These are phyloP conservation scores for Meandrusa payeni DNA, from an alignment of 2,888 invertebrate species.

Conservation along the genomic window DNA sequence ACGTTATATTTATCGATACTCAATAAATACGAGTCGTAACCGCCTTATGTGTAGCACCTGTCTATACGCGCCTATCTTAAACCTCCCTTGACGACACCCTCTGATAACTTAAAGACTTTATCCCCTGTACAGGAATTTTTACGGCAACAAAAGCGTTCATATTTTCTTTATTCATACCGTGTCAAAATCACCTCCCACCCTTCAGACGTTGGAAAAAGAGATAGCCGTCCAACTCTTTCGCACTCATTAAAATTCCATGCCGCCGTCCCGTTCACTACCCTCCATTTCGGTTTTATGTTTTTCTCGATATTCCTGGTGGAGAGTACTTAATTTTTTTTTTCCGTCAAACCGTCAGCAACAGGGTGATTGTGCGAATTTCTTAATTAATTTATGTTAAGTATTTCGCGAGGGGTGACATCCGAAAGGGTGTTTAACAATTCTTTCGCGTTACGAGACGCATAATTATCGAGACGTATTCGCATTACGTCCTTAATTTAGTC, in stretches of 20 bases:
- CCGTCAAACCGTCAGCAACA: slow-evolving; percentile 62
- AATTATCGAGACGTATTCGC: slow-evolving; percentile 49
- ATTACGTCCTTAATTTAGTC: slow-evolving; percentile 47
- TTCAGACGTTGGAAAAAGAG: slow-evolving; percentile 60
- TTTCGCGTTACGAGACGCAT: slow-evolving; percentile 46
- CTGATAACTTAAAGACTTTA: slow-evolving; percentile 80
- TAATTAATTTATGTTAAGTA: slow-evolving; percentile 79
- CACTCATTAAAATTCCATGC: slow-evolving; percentile 53
- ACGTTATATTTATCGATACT: slow-evolving; percentile 47
- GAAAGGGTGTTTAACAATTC: slow-evolving; percentile 56
- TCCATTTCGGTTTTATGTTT: slow-evolving; percentile 71
- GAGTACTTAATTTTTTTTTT: slow-evolving; percentile 59
- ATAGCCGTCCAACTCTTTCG: slow-evolving; percentile 68
- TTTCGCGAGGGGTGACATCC: slow-evolving; percentile 45
- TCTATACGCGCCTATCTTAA: slow-evolving; percentile 31
- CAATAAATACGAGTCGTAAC: slow-evolving; percentile 43
- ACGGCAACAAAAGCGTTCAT: slow-evolving; percentile 78
- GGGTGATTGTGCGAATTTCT: slow-evolving; percentile 68
- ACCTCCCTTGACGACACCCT: slow-evolving; percentile 55
- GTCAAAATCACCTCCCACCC: slow-evolving; percentile 72
- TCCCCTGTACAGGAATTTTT: slow-evolving; percentile 78
- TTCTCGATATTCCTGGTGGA: slow-evolving; percentile 58
- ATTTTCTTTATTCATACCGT: slow-evolving; percentile 79
- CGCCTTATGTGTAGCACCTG: slow-evolving; percentile 34
- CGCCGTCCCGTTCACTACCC: slow-evolving; percentile 53